Percentiles rank a stretch among this genome's conserved stretches.
These are phyloP conservation scores for Chunga burmeisteri DNA, from an alignment of 2,113 vertebrate genomes.

Conservation along the genomic window DNA sequence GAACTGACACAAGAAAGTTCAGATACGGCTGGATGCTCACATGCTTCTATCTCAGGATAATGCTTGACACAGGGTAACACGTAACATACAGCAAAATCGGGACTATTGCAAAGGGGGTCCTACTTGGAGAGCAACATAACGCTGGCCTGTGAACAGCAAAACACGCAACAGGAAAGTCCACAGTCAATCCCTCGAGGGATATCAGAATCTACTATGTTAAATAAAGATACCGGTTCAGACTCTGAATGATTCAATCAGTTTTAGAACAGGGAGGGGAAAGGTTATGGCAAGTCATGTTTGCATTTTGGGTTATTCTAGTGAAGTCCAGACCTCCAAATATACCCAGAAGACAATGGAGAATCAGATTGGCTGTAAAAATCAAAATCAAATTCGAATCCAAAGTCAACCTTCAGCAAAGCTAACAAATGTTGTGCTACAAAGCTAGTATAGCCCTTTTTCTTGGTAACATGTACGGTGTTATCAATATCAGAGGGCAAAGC, in stretches of 20 bases:
- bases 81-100: not conserved
- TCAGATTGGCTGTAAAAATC: not conserved
- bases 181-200: not conserved
- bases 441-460: too few species aligned
- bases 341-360: not conserved
- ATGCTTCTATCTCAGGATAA: not conserved
- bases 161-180: not conserved
- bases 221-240: not conserved
- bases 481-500: not conserved
- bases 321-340: not conserved
- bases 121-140: fast-evolving
- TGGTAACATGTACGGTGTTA: not conserved
- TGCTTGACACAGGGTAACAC: not conserved
- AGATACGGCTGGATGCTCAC: not conserved
- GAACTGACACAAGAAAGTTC: not conserved
- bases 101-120: not conserved
- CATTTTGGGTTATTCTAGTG: not conserved
- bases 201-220: not conserved
- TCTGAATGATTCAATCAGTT: not conserved
- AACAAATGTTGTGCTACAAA: not conserved
- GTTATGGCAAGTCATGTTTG: not conserved
- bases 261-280: not conserved
- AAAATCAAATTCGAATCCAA: not conserved
- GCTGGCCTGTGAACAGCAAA: not conserved
- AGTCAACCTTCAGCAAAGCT: not conserved